Evolutionary conservation across 2,888 invertebrate genomes (phyloP), one percentile per base, ranked within the genome.

Genomic region (Rotaria macrura): DNA sequence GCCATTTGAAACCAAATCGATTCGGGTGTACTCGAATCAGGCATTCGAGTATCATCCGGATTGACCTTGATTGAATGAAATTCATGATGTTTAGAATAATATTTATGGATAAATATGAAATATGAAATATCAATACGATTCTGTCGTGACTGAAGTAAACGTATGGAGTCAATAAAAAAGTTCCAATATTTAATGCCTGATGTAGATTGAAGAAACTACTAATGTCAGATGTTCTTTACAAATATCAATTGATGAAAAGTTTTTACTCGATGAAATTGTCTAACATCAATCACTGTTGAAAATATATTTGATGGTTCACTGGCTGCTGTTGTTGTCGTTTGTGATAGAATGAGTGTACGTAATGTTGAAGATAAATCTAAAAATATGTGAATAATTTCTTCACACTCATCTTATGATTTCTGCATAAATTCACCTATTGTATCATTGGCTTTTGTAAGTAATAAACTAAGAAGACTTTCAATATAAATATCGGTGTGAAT

Each of bases 121-220:
- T 43, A 34, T 43, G 79, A 79, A 43, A 43, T 79, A 79, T 79
- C 43, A 25, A 79, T 79, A n/a, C 79, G 79, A 43, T 79, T n/a
- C 17, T 17, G 43, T 25, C 43, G 79, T 0, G 79, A 43, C n/a
- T 23, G 79, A 25, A 79, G 43, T 43, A 79, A 10, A 43, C 43
- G 43, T 14, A 79, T 43, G 0, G 79, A 79, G 43, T 79, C 79
- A 9, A 79, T 79, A 79, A 79, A 79, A 14, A 79, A 79, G 25
- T 79, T 79, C 79, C 79, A 79, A 25, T 79, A 79, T 79, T 79
- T 79, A 38, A 79, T 43, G 6, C 79, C 79, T 4, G 25, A 10
- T 5, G 79, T 65, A 65, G 65, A 38, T 65, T 34, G 34, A 65
- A 65, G 65, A 38, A 65, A 65, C 65, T 65, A 29, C 1, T 10